Evolutionary conservation across 2,888 invertebrate genomes (phyloP), one percentile per base, ranked within the genome.

Genomic region (Synergus umbraculus): DNA sequence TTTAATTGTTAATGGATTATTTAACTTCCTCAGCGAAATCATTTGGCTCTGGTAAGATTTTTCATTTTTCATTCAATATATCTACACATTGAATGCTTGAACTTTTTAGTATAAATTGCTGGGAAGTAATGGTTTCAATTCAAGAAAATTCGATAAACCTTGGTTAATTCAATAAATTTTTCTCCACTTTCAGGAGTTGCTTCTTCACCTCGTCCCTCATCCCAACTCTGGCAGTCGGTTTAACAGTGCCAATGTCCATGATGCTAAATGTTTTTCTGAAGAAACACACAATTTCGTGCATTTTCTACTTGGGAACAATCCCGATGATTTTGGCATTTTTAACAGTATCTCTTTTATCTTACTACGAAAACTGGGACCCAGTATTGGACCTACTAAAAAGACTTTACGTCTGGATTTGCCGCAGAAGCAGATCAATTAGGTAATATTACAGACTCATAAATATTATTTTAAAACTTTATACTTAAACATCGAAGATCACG

Each of bases 161-260:
- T 5, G 37, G 37, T 37, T 37, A 37, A 5, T 37, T 37, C 37
- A 37, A 37, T 37, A 22, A 29, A 44, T 54, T 76, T 77, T 79
- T 79, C 76, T 77, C 78, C 84, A 82, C 78, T 93, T 93, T 2
- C 92, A 98, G 98, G 97, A 99, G 98, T 76, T 97, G 97, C 88
- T 98, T 98, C 87, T 93, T 99, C 87, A 99, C 99, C 22, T 98
- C 98, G 15, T 96, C 97, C 0, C 94, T 97, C 73, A 96, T 97
- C 87, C 98, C 97, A 43, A 98, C 97, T 1, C 92, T 98, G 87
- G 95, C 97, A 79, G 94, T 98, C 84, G 96, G 97, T 85, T 93
- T 98, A 87, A 96, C 96, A 83, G 96, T 97, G 91, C 99, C 99
- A 78, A 94, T 99, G 93, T 96, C 97, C 54, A 96, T 98, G 95